These are phyloP conservation scores for Euproctis similis DNA, from an alignment of 2,888 invertebrate species.

Conservation along the genomic window DNA sequence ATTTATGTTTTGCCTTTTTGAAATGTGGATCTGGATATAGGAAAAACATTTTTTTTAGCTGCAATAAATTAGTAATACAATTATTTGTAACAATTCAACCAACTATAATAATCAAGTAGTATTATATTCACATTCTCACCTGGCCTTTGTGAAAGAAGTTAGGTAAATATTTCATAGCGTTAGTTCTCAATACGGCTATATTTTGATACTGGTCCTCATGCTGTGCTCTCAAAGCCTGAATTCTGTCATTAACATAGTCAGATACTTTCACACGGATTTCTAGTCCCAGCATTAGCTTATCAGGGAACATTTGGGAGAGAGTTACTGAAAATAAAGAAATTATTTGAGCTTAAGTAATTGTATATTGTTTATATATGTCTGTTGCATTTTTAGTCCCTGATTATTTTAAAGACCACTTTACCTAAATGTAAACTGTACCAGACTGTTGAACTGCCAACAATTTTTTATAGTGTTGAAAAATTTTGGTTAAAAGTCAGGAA, in stretches of 20 bases:
- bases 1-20: conserved; percentile 98
- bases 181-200: conserved; percentile 94
- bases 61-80: no score
- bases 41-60: conserved; percentile 98
- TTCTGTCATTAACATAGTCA: conserved; percentile 97
- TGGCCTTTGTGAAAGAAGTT: conserved; percentile 97
- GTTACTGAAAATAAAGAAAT: conserved; percentile 77
- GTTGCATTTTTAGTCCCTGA: no score
- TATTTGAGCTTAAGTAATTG: background rate
- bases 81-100: no score
- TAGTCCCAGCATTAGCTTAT: conserved; percentile 92
- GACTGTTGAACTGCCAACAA: no score
- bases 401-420: no score
- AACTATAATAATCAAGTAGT: no score
- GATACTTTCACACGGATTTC: conserved; percentile 99
- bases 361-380: no score
- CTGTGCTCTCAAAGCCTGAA: conserved; percentile 87
- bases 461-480: no score
- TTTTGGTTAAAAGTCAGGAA: no score
- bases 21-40: conserved; percentile 99
- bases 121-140: conserved; percentile 54
- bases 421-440: no score
- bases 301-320: conserved; percentile 93
- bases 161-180: conserved; percentile 99
- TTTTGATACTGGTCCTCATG: conserved; percentile 89